Evolutionary conservation across 2,888 invertebrate species (phyloP).

Genomic region (Pseudoips prasinana): DNA sequence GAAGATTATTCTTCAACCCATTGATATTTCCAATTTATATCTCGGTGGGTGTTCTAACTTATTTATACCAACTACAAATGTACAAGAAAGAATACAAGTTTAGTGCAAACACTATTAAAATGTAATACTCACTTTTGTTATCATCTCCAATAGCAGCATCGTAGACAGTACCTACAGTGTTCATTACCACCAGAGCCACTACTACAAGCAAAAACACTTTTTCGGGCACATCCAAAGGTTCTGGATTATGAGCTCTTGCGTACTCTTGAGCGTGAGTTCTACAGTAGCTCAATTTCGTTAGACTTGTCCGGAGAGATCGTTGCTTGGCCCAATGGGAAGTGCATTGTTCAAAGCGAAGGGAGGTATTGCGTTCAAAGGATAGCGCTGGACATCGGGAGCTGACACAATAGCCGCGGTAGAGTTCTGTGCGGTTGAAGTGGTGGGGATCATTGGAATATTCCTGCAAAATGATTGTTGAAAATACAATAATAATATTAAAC

Average conservation of each 20-base stretch:
- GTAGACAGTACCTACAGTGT: slow-evolving; percentile 47
- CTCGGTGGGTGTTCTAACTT: too few relatives aligned
- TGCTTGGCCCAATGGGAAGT: slow-evolving; percentile 39
- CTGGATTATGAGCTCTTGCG: slow-evolving; percentile 22
- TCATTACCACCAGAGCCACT: slow-evolving; percentile 32
- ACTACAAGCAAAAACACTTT: slow-evolving; percentile 35
- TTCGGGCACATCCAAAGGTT: slow-evolving; percentile 35
- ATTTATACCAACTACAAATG: too few relatives aligned
- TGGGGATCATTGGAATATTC: slow-evolving; percentile 46
- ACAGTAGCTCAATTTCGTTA: slow-evolving; percentile 45
- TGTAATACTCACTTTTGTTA: too few relatives aligned
- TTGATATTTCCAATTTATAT: too few relatives aligned
- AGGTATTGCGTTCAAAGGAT: slow-evolving; percentile 32
- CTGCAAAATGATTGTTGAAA: too few relatives aligned
- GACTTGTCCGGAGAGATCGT: slow-evolving; percentile 31
- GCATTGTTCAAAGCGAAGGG: slow-evolving; percentile 53
- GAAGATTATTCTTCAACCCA: too few relatives aligned
- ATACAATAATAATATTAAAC: too few relatives aligned
- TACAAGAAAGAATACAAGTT: too few relatives aligned
- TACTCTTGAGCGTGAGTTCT: slow-evolving; percentile 38
- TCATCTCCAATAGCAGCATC: slow-evolving; percentile 29
- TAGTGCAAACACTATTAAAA: too few relatives aligned
- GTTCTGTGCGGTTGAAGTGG: slow-evolving; percentile 54
- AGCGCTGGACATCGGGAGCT: slow-evolving; percentile 48
- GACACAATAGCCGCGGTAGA: slow-evolving; percentile 66